These are phyloP conservation scores for Acronicta aceris DNA, from an alignment of 2,888 invertebrate genomes.

Conservation along the genomic window DNA sequence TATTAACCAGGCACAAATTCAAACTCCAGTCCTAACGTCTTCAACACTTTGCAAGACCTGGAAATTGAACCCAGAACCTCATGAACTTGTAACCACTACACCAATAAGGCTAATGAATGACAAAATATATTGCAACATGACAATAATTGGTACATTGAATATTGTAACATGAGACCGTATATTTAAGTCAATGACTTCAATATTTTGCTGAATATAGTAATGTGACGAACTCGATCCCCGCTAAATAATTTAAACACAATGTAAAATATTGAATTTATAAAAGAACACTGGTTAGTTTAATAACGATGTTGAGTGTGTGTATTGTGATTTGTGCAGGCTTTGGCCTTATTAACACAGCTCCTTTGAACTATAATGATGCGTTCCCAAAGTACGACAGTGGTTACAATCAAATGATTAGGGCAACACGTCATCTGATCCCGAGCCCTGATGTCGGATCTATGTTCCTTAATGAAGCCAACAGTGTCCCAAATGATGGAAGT, in stretches of 20 bases:
- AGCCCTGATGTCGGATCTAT: constrained; percentile 10
- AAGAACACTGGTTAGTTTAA: constrained; percentile 19
- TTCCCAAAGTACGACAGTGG: constrained; percentile 26
- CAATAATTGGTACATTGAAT: constrained; percentile 1
- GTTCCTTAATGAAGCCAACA: constrained; percentile 19
- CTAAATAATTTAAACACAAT: constrained; percentile 29
- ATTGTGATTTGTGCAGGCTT: constrained; percentile 36
- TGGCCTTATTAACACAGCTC: constrained; percentile 34
- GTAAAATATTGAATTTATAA: constrained; percentile 18
- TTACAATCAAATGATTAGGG: constrained; percentile 22
- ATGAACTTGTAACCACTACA: too few species aligned
- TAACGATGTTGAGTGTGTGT: constrained; percentile 42
- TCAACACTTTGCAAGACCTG: too few species aligned
- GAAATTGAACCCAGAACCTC: too few species aligned
- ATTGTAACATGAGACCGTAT: constrained; percentile 40
- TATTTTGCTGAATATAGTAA: constrained; percentile 45
- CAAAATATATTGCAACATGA: constrained; percentile 15
- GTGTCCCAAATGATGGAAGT: constrained; percentile 15
- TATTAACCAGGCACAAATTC: too few species aligned
- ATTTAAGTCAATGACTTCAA: constrained; percentile 29
- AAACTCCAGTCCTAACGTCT: too few species aligned
- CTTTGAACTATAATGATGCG: constrained; percentile 27
- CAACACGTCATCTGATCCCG: constrained; percentile 16
- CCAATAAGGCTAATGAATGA: not conserved
- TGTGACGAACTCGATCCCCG: constrained; percentile 8